phyloP scores from a whole-genome alignment of 2,888 invertebrate genomes.

The Oxystoma pomonae region DNA sequence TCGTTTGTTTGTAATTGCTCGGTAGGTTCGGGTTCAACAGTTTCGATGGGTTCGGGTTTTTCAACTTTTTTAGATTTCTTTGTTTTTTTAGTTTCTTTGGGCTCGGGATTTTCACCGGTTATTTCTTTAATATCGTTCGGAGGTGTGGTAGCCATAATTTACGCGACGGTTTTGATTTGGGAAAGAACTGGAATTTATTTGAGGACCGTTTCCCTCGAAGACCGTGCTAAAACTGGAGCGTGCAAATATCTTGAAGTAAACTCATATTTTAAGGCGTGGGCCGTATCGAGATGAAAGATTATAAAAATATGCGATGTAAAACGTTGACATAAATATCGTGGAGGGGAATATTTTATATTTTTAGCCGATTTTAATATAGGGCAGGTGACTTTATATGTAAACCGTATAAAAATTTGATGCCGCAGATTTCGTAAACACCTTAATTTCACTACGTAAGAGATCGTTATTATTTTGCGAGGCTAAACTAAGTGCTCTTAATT shows the following conservation, averaged over 20 bases:
- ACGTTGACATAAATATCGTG: constrained; percentile 37
- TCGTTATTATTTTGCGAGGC: not conserved
- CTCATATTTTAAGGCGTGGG: constrained; percentile 25
- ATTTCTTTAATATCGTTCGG: not conserved
- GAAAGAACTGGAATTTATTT: not conserved
- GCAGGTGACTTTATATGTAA: constrained; percentile 39
- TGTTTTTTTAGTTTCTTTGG: constrained; percentile 13
- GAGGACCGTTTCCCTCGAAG: too few relatives aligned
- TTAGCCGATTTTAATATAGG: constrained; percentile 39
- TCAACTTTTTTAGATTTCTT: constrained; percentile 16
- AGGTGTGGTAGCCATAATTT: not conserved
- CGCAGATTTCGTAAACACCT: constrained; percentile 23
- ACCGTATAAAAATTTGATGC: constrained; percentile 33
- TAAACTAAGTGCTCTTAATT: not conserved
- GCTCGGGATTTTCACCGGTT: constrained; percentile 5
- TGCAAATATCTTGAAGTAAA: not conserved
- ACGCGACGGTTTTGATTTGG: not conserved
- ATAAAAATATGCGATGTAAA: constrained; percentile 44
- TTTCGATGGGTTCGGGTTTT: constrained; percentile 2
- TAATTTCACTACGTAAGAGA: not conserved
- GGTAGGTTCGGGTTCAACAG: not conserved
- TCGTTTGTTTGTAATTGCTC: constrained; percentile 23
- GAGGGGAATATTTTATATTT: constrained; percentile 40
- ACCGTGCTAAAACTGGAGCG: constrained; percentile 1
- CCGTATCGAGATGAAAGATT: constrained; percentile 43